A percentile compares a stretch with the other conserved stretches of the same genome.
phyloP scores from a whole-genome alignment of 2,113 vertebrate genomes.

The Hemiprocne comata region DNA sequence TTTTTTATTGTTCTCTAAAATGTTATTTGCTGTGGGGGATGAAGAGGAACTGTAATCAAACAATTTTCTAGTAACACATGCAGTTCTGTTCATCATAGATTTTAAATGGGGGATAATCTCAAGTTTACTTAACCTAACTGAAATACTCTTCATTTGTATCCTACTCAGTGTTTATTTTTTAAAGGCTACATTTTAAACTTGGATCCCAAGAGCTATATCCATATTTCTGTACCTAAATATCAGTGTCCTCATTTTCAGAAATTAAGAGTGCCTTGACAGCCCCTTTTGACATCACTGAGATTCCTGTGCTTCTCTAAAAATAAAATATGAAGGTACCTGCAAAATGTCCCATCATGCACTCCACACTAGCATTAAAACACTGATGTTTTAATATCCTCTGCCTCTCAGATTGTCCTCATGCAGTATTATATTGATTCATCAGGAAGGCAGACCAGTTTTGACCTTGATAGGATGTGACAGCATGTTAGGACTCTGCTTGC shows the following conservation, averaged over 20 bases:
- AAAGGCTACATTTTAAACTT: background rate
- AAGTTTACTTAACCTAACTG: background rate
- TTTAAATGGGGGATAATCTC: background rate
- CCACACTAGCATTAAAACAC: background rate
- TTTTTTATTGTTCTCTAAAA: conserved; percentile 9
- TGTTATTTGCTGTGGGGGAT: background rate
- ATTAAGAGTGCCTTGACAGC: background rate
- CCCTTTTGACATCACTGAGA: background rate
- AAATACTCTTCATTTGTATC: background rate
- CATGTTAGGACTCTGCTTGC: background rate
- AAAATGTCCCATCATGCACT: background rate
- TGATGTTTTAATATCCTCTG: background rate
- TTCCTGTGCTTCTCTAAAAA: background rate
- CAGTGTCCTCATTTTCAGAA: conserved; percentile 1
- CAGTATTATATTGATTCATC: background rate
- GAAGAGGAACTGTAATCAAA: background rate
- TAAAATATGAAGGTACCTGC: background rate
- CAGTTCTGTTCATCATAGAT: background rate
- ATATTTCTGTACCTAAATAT: background rate
- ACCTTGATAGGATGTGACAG: background rate
- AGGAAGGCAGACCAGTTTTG: background rate
- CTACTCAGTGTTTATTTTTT: background rate
- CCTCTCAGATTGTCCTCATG: background rate
- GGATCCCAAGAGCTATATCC: background rate
- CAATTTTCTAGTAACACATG: background rate